Percentiles rank a stretch among this genome's conserved stretches.
Evolutionary conservation across 2,797 vertebrate species (phyloP).

Genomic region (Chaunax sp.): DNA sequence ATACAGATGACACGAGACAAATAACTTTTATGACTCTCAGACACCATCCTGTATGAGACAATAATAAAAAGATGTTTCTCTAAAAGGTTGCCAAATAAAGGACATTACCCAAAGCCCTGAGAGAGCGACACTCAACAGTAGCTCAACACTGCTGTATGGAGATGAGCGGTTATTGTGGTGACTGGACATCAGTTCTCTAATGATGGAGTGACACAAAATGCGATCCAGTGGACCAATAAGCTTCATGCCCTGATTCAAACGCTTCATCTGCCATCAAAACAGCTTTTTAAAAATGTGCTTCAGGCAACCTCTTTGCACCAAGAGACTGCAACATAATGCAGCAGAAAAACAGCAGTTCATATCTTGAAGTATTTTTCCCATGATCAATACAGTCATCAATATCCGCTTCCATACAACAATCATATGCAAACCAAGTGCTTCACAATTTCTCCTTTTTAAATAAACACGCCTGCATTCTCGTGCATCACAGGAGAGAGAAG

Average conservation of each 20-base stretch:
- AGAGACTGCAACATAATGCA: conserved; percentile 27
- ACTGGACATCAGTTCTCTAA: conserved; percentile 34
- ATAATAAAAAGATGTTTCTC: conserved; percentile 7
- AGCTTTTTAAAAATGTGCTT: conserved; percentile 13
- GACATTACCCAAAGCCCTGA: conserved; percentile 64
- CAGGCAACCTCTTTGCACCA: conserved; percentile 30
- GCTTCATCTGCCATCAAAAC: conserved; percentile 20
- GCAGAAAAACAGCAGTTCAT: conserved; percentile 24
- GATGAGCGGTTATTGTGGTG: conserved; percentile 28
- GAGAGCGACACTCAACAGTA: conserved; percentile 51
- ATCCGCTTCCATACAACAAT: conserved; percentile 27
- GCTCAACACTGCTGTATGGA: conserved; percentile 34
- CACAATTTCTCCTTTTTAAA: conserved; percentile 42
- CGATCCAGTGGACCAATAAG: conserved; percentile 38
- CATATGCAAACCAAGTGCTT: conserved; percentile 44
- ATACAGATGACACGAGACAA: conserved; percentile 26
- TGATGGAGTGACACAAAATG: conserved; percentile 38
- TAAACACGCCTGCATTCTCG: conserved; percentile 18
- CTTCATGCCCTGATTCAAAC: conserved; percentile 39
- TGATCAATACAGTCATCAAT: conserved; percentile 15
- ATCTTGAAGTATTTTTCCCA: conserved; percentile 8
- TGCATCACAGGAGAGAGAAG: conserved; percentile 36
- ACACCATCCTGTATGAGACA: conserved; percentile 19
- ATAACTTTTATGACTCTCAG: conserved; percentile 26
- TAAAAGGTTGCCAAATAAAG: conserved; percentile 25